phyloP scores from a whole-genome alignment of 2,797 vertebrate species.

The Muraenolepis orangiensis region DNA sequence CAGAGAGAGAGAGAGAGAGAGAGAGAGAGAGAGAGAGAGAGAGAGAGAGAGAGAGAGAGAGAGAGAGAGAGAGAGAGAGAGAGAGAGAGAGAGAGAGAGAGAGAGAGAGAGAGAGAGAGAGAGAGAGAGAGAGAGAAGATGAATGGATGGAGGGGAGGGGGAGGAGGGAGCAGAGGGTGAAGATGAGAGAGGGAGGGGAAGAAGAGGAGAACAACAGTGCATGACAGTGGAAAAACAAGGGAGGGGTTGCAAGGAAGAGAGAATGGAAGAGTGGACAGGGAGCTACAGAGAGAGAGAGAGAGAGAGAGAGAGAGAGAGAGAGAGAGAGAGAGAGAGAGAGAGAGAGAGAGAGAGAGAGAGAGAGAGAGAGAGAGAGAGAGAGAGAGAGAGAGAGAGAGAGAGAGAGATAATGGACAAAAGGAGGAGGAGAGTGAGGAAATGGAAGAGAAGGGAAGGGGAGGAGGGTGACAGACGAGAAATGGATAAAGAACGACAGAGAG shows the following conservation, averaged over 20 bases:
- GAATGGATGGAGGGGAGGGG: too few species aligned
- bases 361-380: neutral
- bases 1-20: neutral
- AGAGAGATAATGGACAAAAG: neutral
- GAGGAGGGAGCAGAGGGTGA: slow-evolving; percentile 1
- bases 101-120: slow-evolving; percentile 2
- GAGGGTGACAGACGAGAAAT: neutral
- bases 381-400: neutral
- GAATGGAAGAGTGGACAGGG: too few species aligned
- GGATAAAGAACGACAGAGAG: neutral
- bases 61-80: slow-evolving; percentile 14
- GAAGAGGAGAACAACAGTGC: too few species aligned
- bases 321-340: neutral
- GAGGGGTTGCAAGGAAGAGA: too few species aligned
- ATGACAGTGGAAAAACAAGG: too few species aligned
- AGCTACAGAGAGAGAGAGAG: neutral
- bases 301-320: neutral
- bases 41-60: slow-evolving; percentile 22
- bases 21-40: slow-evolving; percentile 20
- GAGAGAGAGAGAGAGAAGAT: slow-evolving; percentile 20
- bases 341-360: neutral
- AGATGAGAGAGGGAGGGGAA: slow-evolving; percentile 1
- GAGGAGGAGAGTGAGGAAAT: neutral
- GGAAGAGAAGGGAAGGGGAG: neutral
- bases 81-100: slow-evolving; percentile 6